A percentile compares a stretch with the other conserved stretches of the same genome.
These are phyloP conservation scores for Amazona finschi DNA, from an alignment of 2,797 vertebrate genomes.

Conservation along the genomic window DNA sequence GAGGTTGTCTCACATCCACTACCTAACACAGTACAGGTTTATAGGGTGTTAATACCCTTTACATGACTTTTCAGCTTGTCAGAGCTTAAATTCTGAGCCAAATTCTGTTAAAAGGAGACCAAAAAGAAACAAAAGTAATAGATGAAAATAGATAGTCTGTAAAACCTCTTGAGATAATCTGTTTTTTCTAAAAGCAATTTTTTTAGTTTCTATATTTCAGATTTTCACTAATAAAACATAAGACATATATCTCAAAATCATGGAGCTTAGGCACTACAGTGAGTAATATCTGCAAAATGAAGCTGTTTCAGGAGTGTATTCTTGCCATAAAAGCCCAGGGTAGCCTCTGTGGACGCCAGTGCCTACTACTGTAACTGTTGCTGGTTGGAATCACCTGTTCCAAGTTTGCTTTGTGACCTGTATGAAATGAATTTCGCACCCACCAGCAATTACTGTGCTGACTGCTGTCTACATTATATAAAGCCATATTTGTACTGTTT, in stretches of 20 bases:
- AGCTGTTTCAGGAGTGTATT: neutral
- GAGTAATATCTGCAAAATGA: constrained; percentile 1
- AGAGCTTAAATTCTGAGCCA: neutral
- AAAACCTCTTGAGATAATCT: neutral
- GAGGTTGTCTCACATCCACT: neutral
- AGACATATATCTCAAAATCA: neutral
- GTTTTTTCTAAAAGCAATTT: neutral
- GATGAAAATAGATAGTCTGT: neutral
- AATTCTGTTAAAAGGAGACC: neutral
- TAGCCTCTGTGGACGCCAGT: neutral
- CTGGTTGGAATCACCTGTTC: neutral
- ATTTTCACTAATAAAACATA: neutral
- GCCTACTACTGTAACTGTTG: neutral
- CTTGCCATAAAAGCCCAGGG: neutral
- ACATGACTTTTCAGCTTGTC: neutral
- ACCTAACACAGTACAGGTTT: neutral
- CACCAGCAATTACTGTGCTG: neutral
- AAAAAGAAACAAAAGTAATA: neutral
- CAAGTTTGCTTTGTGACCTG: neutral
- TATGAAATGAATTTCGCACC: neutral
- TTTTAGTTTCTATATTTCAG: neutral
- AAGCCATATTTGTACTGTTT: neutral
- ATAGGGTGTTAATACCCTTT: neutral
- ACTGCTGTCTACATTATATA: neutral
- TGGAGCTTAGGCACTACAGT: neutral